Evolutionary conservation across 2,888 invertebrate genomes (phyloP), one percentile per base, ranked within the genome.

Genomic region (Salpingus planirostris): DNA sequence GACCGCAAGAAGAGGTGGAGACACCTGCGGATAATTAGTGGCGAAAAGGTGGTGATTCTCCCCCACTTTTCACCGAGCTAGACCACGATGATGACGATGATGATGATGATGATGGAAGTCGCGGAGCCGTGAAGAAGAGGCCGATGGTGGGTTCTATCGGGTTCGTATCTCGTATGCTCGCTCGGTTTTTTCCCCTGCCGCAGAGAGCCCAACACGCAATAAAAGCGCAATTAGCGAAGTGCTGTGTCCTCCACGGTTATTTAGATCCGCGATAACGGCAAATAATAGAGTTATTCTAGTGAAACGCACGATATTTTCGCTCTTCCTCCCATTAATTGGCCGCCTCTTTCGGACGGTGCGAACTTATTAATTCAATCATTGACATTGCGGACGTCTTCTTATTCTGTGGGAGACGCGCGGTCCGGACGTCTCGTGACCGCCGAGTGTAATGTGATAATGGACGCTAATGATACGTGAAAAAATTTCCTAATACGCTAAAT

Each of bases 231-330:
- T 59, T 60, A 59, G 60, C 50, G 54, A 54, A 57, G 56, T 58
- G 51, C 52, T 57, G 55, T 58, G 60, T 59, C 60, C 59, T 59
- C 59, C 57, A 59, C 56, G 60, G 53, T 61, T 61, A 61, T 62
- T 61, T 62, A 60, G 61, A 62, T 63, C 52, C 40, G 37, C 47
- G 59, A 60, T 59, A 60, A 59, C 48, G 55, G 54, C 49, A 60
- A 60, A 59, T 59, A 60, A 60, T 59, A 56, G 56, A 58, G 57
- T 55, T 55, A 55, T 59, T 55, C 57, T 57, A 52, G 49, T 57
- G 57, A 53, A 54, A 57, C 57, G 47, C 55, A 56, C 54, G 56
- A 56, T 57, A 57, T 55, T 54, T 54, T n/a, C n/a, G 47, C 49
- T 55, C 54, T 56, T 55, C 56, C 55, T 57, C 54, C 55, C 48